Evolutionary conservation across 2,888 invertebrate genomes (phyloP), one percentile per base, ranked within the genome.

Genomic region (Philopedon plagiatum): DNA sequence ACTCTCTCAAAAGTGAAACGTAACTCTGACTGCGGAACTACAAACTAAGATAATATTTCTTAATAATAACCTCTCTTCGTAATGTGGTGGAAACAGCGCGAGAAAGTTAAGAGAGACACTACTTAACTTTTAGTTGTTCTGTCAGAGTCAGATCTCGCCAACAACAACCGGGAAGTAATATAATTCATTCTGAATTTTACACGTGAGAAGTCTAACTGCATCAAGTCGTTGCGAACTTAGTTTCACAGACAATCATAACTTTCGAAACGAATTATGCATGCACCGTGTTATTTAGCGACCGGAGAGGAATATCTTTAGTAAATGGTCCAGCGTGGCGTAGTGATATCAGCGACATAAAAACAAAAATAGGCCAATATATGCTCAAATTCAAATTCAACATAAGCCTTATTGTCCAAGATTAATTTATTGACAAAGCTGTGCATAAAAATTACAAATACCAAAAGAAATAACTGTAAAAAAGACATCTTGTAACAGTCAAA

Each of bases 101-200:
- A 61, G 21, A 61, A 69, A 56, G 57, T 63, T 46, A 63, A 44
- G 62, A 44, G 62, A 63, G 57, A 58, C 68, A 62, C 63, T 69
- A 69, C 69, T 69, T 69, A 69, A 69, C 63, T 69, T 69, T 63
- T 63, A 57, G 69, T 62, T 56, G 69, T 69, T 57, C 69, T 69
- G 69, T 69, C 69, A 69, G 69, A 44, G 57, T 57, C 63, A 69
- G 69, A 63, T 68, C 68, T 68, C 61, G 39, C 66, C 32, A 58
- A 37, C 65, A 65, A 71, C 60, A 60, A 61, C 51, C 61, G 54
- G 54, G 61, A 71, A 71, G 60, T 65, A 54, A 41, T 65, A 71
- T 71, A 71, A 71, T 60, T 71, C 66, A 66, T 29, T 39, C 49
- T 5, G 56, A 66, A 71, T 71, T 71, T 71, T 65, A 71, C 71